Percentiles rank a stretch among this genome's conserved stretches.
phyloP scores from a whole-genome alignment of 1,140 invertebrate genomes.

The Drosophila seguyi region DNA sequence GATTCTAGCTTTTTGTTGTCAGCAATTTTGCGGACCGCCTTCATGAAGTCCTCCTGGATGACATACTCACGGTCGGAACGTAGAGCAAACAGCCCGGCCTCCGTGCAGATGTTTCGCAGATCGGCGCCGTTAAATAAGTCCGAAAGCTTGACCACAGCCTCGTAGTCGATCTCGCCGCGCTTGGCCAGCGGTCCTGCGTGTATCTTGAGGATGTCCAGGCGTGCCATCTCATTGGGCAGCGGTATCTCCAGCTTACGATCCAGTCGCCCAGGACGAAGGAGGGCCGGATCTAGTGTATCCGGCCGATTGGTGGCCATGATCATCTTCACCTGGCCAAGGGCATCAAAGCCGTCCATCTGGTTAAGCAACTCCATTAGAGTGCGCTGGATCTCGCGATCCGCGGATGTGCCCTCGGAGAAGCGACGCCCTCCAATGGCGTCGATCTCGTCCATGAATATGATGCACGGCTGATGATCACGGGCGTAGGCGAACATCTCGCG shows the following conservation, averaged over 20 bases:
- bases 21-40: slow-evolving; percentile 98
- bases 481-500: slow-evolving; percentile 99
- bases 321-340: slow-evolving; percentile 95
- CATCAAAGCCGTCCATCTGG: slow-evolving; percentile 98
- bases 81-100: slow-evolving; percentile 97
- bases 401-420: slow-evolving; percentile 99
- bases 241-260: slow-evolving; percentile 99
- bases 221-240: slow-evolving; percentile 93
- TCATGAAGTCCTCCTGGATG: slow-evolving; percentile 99
- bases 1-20: slow-evolving; percentile 99
- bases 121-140: slow-evolving; percentile 99
- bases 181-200: slow-evolving; percentile 98
- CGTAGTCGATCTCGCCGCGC: slow-evolving; percentile 99
- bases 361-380: slow-evolving; percentile 99
- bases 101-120: slow-evolving; percentile 99
- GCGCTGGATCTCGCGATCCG: slow-evolving; percentile 99
- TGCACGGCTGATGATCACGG: slow-evolving; percentile 98
- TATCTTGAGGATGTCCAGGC: slow-evolving; percentile 98
- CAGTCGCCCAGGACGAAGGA: slow-evolving; percentile 98
- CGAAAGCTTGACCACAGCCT: slow-evolving; percentile 98
- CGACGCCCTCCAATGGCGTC: slow-evolving; percentile 98
- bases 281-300: slow-evolving; percentile 98
- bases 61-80: slow-evolving; percentile 95
- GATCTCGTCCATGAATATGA: slow-evolving; percentile 99
- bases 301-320: slow-evolving; percentile 99